Conservation (phyloP, 1,140 invertebrate species). For the Anastatus disparis region DNA sequence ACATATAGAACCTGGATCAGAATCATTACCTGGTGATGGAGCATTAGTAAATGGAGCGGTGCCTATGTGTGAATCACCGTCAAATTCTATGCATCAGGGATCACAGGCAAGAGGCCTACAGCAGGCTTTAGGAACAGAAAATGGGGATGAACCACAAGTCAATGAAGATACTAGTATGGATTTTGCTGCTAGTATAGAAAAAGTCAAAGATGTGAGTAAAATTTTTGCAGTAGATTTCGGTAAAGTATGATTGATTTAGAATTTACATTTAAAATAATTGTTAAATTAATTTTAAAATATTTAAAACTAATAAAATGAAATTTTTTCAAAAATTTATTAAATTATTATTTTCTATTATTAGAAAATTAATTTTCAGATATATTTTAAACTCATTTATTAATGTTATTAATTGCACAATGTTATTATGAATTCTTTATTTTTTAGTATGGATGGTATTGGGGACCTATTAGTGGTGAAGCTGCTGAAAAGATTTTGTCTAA, state of each 20-base stretch:
- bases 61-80: constrained; percentile 58
- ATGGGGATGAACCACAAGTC: constrained; percentile 62
- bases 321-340: not conserved
- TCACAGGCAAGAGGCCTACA: constrained; percentile 7
- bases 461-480: constrained; percentile 92
- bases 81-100: constrained; percentile 53
- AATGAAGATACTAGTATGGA: constrained; percentile 74
- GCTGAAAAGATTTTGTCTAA: constrained; percentile 93
- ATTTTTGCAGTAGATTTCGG: not conserved
- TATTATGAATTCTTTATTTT: constrained; percentile 55
- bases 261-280: too few species aligned
- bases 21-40: constrained; percentile 52
- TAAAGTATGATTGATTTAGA: too few species aligned
- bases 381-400: not conserved
- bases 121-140: constrained; percentile 38
- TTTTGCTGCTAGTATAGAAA: constrained; percentile 91
- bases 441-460: constrained; percentile 98
- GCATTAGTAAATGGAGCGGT: constrained; percentile 51
- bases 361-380: not conserved
- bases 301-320: too few species aligned
- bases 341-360: too few species aligned
- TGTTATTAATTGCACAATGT: not conserved
- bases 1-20: constrained; percentile 53
- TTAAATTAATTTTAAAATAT: too few species aligned
- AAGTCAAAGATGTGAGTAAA: constrained; percentile 89